Base-by-base conservation (phyloP, 2,797 vertebrate species). In the Gymnodraco acuticeps region DNA sequence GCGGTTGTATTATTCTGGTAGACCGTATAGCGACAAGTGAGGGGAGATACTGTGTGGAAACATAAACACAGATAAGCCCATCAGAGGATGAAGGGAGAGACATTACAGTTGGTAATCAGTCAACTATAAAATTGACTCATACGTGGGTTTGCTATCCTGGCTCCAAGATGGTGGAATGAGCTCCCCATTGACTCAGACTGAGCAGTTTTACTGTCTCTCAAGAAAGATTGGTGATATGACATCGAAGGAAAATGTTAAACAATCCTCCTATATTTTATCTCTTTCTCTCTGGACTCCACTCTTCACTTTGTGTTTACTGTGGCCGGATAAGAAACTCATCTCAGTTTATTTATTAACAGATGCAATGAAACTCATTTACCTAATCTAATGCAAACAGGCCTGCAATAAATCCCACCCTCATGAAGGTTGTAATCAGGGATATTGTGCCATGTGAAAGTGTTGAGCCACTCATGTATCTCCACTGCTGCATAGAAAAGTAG, bases 71-170 rank as follows among this genome's bases (percentile, higher is more conserved):
- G 86, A 92, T 88, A 81, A 87, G 79, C 78, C 75, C 73, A 82
- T 84, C 81, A 74, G 63, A 70, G 74, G 82, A 81, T 67, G 75
- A 80, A 78, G 61, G 66, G 54, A 73, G 85, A 60, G 56, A 51
- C 17, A 64, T 73, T 62, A 60, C 59, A 38, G 59, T 33, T 33
- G 68, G 69, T 80, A 83, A 90, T 90, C 88, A 85, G 65, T 88
- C 86, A 64, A 59, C 90, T 91, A 84, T 91, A 93, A 92, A 93
- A 93, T 91, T 87, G 90, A 88, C 84, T 87, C 67, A 77, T n/a
- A n/a, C n/a, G n/a, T n/a, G n/a, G n/a, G n/a, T n/a, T n/a, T n/a
- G n/a, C n/a, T n/a, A n/a, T n/a, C n/a, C n/a, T n/a, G n/a, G n/a
- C n/a, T n/a, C n/a, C n/a, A n/a, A n/a, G n/a, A n/a, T n/a, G n/a